Base-by-base conservation (phyloP, 2,797 vertebrate species). In the Phalanger gymnotis region DNA sequence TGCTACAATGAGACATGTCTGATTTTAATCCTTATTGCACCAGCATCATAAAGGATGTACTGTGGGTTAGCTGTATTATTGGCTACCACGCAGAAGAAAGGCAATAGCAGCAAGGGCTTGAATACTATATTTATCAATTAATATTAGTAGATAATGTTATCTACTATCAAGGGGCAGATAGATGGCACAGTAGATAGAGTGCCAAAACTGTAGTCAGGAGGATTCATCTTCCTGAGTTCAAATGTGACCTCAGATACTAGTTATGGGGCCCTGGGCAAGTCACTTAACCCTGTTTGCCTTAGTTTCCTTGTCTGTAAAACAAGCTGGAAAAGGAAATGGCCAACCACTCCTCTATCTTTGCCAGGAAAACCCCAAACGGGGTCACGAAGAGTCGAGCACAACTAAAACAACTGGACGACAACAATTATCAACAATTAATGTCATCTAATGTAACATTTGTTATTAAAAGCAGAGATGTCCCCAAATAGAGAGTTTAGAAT, bases 401-500 rank as follows among this genome's bases (percentile, higher is more conserved):
- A 47, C n/a, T 81, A 47, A 81, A 81, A 81, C 3, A 3, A 81
- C 16, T 81, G 3, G 40, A 81, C n/a, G 47, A 81, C n/a, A 81
- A 47, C 1, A 27, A 27, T 27, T 81, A 47, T 47, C 9, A 10
- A 81, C 27, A 10, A 40, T 11, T 81, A 81, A 81, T 92, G 91
- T 92, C 30, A 96, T 73, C 95, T 94, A 97, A 96, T 92, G 57
- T 31, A 96, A 95, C 93, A 54, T 22, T 54, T 94, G 91, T 90
- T 5, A 53, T 51, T 93, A 66, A 92, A 30, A n/a, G 5, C 92
- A 28, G 53, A 96, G 51, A 92, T 51, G 53, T 95, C n/a, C 53
- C 54, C 14, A 93, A 90, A 87, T 40, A 51, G 47, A 27, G 53
- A 92, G 30, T 92, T 95, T 95, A 66, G 92, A 96, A 95, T 9